These are phyloP conservation scores for Nemapogon koenigi DNA, from an alignment of 2,888 invertebrate genomes.

Conservation along the genomic window DNA sequence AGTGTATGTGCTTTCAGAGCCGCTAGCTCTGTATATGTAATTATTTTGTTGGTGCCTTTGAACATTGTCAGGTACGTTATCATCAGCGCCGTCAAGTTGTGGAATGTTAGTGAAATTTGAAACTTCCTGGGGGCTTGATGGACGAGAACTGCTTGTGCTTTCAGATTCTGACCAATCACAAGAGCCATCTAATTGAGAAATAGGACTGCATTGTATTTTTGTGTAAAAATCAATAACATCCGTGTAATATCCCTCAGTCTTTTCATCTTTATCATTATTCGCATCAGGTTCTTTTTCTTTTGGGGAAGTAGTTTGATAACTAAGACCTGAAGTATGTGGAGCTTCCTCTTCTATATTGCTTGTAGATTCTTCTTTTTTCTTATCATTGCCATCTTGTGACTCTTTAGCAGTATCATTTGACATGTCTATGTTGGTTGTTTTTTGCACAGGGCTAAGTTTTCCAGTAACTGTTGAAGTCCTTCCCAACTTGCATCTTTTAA, in stretches of 20 bases:
- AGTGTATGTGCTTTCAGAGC: conserved; percentile 52
- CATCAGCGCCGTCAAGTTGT: conserved; percentile 75
- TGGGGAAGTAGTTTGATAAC: conserved; percentile 41
- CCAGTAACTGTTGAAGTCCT: conserved; percentile 49
- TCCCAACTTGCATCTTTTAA: conserved; percentile 73
- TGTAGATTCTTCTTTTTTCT: conserved; percentile 35
- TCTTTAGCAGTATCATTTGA: conserved; percentile 44
- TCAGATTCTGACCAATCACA: conserved; percentile 70
- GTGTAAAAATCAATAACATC: conserved; percentile 62
- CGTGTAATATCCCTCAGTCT: conserved; percentile 48
- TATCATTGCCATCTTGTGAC: conserved; percentile 30
- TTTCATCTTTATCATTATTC: conserved; percentile 37
- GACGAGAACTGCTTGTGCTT: conserved; percentile 53
- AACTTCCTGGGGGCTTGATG: conserved; percentile 41
- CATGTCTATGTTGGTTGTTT: conserved; percentile 31
- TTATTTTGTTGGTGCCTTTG: conserved; percentile 44
- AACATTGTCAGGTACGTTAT: conserved; percentile 53
- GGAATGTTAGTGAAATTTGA: conserved; percentile 61
- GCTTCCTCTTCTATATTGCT: conserved; percentile 38
- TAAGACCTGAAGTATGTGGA: conserved; percentile 52
- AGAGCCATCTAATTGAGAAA: conserved; percentile 74
- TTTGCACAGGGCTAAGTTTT: conserved; percentile 49
- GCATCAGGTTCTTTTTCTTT: conserved; percentile 43
- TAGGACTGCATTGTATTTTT: conserved; percentile 61
- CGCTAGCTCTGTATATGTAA: conserved; percentile 52